Base-by-base conservation (phyloP, 1,140 invertebrate species). In the Leptestheria dahalacensis region DNA sequence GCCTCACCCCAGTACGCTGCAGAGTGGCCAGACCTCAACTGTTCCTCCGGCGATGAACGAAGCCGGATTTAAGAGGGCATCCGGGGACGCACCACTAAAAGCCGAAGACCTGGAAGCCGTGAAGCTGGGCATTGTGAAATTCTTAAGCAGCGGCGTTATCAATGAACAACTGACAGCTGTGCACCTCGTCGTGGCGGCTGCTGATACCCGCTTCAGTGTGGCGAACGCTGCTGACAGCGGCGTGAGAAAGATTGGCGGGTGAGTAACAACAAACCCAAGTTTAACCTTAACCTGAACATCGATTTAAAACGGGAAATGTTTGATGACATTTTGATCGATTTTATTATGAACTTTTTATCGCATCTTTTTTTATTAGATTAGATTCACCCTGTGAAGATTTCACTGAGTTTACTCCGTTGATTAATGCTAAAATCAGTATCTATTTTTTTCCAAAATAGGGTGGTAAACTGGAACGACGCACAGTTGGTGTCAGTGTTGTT, bases 21-120 rank as follows among this genome's bases (percentile, higher is more conserved):
- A 11, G 9, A 24, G 24, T n/a, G 53, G 53, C 24, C 53, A 56
- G 25, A 28, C 53, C 2, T 64, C 61, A 58, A 64, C 28, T 50
- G 66, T 84, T 18, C 88, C 89, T 25, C 80, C 87, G 29, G 88
- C 87, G 1, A 78, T 94, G 71, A 88, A 83, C 69, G 77, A 83
- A 63, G 79, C 82, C 65, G 80, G 83, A 15, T 88, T 86, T 66
- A 90, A 88, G 71, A 77, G 86, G 62, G 80, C 91, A 2, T 82
- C 82, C 11, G 82, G 82, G 50, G 86, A 88, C 66, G 81, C 77
- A 66, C 79, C 83, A 24, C 74, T 83, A 61, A 82, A 80, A 60
- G 80, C 88, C n/a, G 88, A 92, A 66, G 80, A 88, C 67, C 73
- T 93, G 50, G 89, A 93, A 72, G 79, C 82, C 73, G 77, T 80